Evolutionary conservation across 2,113 vertebrate species (phyloP), one percentile per base, ranked within the genome.

Genomic region (Amphilophus citrinellus): DNA sequence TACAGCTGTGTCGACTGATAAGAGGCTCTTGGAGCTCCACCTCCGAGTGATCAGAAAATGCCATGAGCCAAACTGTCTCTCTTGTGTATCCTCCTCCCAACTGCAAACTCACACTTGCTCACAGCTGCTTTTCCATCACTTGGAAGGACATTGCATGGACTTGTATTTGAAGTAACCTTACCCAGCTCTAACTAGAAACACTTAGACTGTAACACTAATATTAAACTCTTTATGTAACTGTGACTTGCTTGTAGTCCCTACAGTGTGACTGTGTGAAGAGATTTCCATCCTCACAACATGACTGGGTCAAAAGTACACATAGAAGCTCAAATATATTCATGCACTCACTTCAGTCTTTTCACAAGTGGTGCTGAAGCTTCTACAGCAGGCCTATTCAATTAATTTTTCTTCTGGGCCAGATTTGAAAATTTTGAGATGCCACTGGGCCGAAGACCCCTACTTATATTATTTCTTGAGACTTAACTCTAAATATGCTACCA

Each of bases 1-100:
- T 88, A 82, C 85, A 88, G 79, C 90, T 93, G 93, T 59, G 80
- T 77, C 5, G 3, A 82, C 61, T 89, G 91, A 93, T 92, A 92
- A 93, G 84, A 88, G 14, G 77, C 81, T 80, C 37, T 57, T 61
- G 58, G 78, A 89, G 84, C 88, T 84, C 89, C 90, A 88, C 82
- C 87, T 91, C 18, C 0, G 80, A 85, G 88, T 86, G 77, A 91
- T 84, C 68, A 82, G 68, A 61, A 87, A 79, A 56, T 32, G 42
- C 42, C 53, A 76, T 60, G 77, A 77, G 76, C 78, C 50, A 32
- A 80, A 53, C 56, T 35, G 15, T 65, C 24, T 78, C 57, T 53
- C 68, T 8, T 78, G 15, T 66, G 24, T 10, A 32, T 30, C 35
- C 61, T 22, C n/a, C 37, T 39, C n/a, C 18, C 37, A 30, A 80